Base-by-base conservation (phyloP, 2,113 vertebrate species). In the Columba livia region DNA sequence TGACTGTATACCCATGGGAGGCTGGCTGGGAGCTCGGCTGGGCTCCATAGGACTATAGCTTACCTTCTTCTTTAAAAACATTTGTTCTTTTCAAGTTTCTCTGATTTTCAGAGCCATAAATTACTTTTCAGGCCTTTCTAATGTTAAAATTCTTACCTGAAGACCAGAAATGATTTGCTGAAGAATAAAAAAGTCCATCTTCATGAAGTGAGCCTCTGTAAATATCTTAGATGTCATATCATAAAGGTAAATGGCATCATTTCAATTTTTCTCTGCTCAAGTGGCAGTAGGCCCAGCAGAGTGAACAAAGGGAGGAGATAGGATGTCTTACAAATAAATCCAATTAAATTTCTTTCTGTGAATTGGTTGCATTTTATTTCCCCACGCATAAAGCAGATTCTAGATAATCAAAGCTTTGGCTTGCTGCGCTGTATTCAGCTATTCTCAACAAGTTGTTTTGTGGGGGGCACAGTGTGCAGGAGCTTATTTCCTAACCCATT, bases 361-460 rank as follows among this genome's bases (percentile, higher is more conserved):
- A 95, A 96, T 96, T 95, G 94, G 86, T 90, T 75, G 72, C 74
- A 94, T 98, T 97, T 96, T 96, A 96, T 97, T 95, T 94, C 92
- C 74, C 79, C 88, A 89, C 85, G 57, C 94, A 92, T 95, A 94
- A 97, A 90, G 51, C 94, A 81, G 91, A 96, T 95, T 96, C 83
- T 73, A 94, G 92, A 96, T 97, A 96, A 97, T 89, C 94, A 44
- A 47, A 74, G 40, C 69, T 67, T 67, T 89, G 79, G 54, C 79
- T 89, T 90, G 62, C 69, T 79, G 72, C 21, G 28, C 82, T 89
- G 1, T n/a, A 82, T 93, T 90, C 2, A 3, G 67, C 88, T 91
- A 51, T 57, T 85, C 36, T 58, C 77, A 92, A 34, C 29, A 60
- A 51, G 70, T 67, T 95, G 75, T 66, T 91, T 85, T 62, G 58